Evolutionary conservation across 2,113 vertebrate genomes (phyloP), one percentile per base, ranked within the genome.

Genomic region (Aepyceros melampus): DNA sequence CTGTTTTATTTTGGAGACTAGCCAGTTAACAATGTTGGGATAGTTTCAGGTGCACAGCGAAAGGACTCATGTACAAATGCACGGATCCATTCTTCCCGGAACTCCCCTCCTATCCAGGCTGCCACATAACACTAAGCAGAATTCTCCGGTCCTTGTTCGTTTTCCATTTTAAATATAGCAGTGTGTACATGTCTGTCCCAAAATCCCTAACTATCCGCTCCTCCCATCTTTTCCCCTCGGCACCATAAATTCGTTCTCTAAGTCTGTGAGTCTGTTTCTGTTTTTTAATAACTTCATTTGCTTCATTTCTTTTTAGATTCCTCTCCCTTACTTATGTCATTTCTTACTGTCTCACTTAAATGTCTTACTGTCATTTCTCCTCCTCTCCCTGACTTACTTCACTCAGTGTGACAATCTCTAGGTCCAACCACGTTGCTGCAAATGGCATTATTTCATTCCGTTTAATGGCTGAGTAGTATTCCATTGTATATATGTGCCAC

Each of bases 201-300:
- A 74, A 40, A 10, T 40, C 21, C 36, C 10, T 40, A 19, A 67
- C 16, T 40, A 6, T 23, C 67, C 1, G 5, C 2, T 25, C 36
- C 67, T 12, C 19, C 67, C 11, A 40, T 40, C 67, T 40, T 71
- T 40, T 40, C 10, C n/a, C n/a, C n/a, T 74, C 0, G 0, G 67
- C n/a, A 40, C 3, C n/a, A 23, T 6, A 74, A 40, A 23, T 6
- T 23, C 0, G 0, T 40, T 12, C 64, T 71, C 64, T 36, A 10
- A 67, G n/a, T 11, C 64, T 67, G 17, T 21, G 64, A 36, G 33
- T 36, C 67, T 74, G n/a, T 23, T 23, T 74, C n/a, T 40, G 10
- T 3, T 6, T n/a, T 71, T 40, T 74, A 40, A 40, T 74, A 23
- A 23, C n/a, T 40, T 40, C 19, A 23, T 23, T 23, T 23, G 67